Evolutionary conservation across 2,797 vertebrate genomes (phyloP), one percentile per base, ranked within the genome.

Genomic region (Sarcophilus harrisii): DNA sequence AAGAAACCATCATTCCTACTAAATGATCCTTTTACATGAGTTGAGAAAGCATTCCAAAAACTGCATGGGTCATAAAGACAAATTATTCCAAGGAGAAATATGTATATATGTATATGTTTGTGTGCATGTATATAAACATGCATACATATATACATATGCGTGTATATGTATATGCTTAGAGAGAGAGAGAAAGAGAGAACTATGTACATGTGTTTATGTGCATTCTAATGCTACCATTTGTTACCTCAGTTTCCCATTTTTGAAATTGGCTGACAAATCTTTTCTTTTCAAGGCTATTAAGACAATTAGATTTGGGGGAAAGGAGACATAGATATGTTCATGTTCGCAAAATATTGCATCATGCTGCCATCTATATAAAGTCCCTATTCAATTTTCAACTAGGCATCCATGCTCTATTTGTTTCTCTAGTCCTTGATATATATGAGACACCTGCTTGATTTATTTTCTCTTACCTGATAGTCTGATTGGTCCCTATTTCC

Each of bases 191-290:
- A 54, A 54, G 54, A 54, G 54, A 55, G 54, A 55, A 55, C 54
- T 55, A 55, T 4, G 21, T 28, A 32, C 3, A 30, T 54, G n/a
- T 92, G 24, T 90, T 91, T 90, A 54, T 1, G 92, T 11, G 28
- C 90, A 57, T 62, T 90, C 57, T 0, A 24, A 32, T 27, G 24
- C 87, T 91, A 90, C 57, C 89, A 93, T 92, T 90, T 57, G 3
- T 54, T 16, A 0, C 12, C 55, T 58, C 14, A 0, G 89, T 90
- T 73, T 73, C 94, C 58, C 58, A 91, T 73, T 55, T 81, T 92
- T 91, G 92, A 95, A 93, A 92, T 0, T 95, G 30, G 90, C 92
- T 32, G 89, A 94, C 94, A 55, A 95, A 94, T 52, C 11, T 81
- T 92, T 30, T 91, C 92, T 91, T 81, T 93, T 49, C 57, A 95